Base-by-base conservation (phyloP, 2,797 vertebrate genomes). In the Mustela erminea region DNA sequence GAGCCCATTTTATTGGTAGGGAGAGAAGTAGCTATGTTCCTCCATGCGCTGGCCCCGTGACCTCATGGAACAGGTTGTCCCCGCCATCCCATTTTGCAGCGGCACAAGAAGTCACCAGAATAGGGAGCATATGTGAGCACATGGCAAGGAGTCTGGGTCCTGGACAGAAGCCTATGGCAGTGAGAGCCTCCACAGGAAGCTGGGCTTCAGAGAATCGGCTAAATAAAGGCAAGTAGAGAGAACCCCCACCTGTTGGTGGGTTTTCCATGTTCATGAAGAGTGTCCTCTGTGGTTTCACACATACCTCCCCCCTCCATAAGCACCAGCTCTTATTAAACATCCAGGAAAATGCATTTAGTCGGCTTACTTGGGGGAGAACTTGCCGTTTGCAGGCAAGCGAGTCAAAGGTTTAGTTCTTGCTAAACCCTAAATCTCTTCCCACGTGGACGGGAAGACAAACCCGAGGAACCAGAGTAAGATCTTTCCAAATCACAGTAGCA, bases 1-100 rank as follows among this genome's bases (percentile, higher is more conserved):
- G 60, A 60, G 21, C 32, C 49, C 32, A 17, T 35, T 74, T 12
- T 60, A 8, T 17, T 6, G 2, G 2, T 68, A 23, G 62, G 35
- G 52, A 23, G 41, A 87, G 52, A 80, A 72, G 5, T 15, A 20
- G 64, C 52, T 5, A 0, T 32, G 29, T n/a, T 25, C 11, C 38
- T 18, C 43, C 41, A 4, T 21, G 6, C 7, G 12, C 74, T 17
- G n/a, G n/a, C 41, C 27, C 41, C 0, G 0, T 52, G 3, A 20
- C 27, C 70, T 43, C 72, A 25, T 5, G n/a, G 29, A 20, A 38
- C 3, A 80, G 7, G 35, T 35, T 35, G 60, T 12, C 60, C 80
- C 20, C 7, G 1, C 25, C 2, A 25, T 75, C 49, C 46, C 13
- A 46, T 23, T 77, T 58, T n/a, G 25, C 10, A 54, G 17, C 41